Base-by-base conservation (phyloP, 2,888 invertebrate species). In the Blastobasis lacticolella region DNA sequence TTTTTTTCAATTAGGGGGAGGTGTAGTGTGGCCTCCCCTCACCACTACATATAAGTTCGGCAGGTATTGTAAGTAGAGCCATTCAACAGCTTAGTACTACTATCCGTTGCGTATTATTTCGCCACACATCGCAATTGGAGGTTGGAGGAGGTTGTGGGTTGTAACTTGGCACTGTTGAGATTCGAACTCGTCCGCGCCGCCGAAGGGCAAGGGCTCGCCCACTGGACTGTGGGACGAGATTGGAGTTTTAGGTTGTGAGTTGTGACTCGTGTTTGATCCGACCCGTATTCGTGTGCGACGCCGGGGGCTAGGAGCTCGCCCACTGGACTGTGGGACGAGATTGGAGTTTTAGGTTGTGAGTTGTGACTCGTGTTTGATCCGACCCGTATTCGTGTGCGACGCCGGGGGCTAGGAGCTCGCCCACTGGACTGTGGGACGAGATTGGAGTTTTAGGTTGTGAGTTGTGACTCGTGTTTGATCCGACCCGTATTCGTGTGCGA, bases 151-250 rank as follows among this genome's bases (percentile, higher is more conserved):
- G n/a, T n/a, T n/a, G n/a, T n/a, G n/a, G n/a, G n/a, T n/a, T n/a
- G n/a, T n/a, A n/a, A n/a, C n/a, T n/a, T n/a, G n/a, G n/a, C n/a
- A n/a, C n/a, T n/a, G n/a, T n/a, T n/a, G n/a, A n/a, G n/a, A n/a
- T n/a, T n/a, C n/a, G n/a, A 38, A 61, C 38, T 51, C 60, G 50
- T 51, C 60, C 49, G 48, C 55, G 43, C 57, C 55, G 36, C 60
- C 56, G 50, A 65, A 46, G 46, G 9, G 57, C 54, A 23, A 1
- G 49, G 63, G 53, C 57, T 55, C 44, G 49, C 59, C 52, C 57
- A 60, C 55, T 43, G 61, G 52, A 3, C 42, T 42, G 42, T 42
- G 41, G 41, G 41, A 41, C 41, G 9, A 41, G 1, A 7, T 8
- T 41, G 8, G 41, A 41, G n/a, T n/a, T n/a, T n/a, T n/a, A n/a